phyloP scores from a whole-genome alignment of 2,797 vertebrate species.

The Toxotes lorentzi region DNA sequence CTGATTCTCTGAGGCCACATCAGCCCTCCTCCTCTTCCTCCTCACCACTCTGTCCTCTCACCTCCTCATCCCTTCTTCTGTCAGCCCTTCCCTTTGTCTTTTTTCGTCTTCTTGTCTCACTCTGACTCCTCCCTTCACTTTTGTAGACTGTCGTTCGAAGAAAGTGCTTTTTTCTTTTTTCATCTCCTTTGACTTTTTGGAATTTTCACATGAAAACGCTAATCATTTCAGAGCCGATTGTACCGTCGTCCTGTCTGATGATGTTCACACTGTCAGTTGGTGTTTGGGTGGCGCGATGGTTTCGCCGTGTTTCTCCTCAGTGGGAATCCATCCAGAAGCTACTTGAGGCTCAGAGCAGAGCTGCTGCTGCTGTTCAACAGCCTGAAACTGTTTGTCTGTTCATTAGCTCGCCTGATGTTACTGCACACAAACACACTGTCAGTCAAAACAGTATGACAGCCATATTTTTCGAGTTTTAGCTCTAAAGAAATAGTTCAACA shows the following conservation, averaged over 20 bases:
- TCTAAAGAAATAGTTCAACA: neutral
- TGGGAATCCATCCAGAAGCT: neutral
- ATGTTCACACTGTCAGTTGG: neutral
- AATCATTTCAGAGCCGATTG: conserved; percentile 17
- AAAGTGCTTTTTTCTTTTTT: neutral
- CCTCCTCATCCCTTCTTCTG: conserved; percentile 21
- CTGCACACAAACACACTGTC: neutral
- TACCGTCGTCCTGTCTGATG: neutral
- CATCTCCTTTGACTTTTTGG: neutral
- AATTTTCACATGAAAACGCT: neutral
- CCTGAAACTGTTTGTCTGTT: conserved; percentile 27
- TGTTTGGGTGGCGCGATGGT: neutral
- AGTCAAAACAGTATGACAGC: neutral
- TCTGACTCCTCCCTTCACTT: conserved; percentile 6
- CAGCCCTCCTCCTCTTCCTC: conserved; percentile 27
- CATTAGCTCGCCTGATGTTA: conserved; percentile 7
- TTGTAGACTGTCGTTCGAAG: neutral
- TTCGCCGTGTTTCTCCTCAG: neutral
- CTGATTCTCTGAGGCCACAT: conserved; percentile 36
- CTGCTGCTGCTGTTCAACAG: neutral
- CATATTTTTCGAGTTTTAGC: neutral
- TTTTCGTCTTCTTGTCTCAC: neutral
- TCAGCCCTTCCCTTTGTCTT: conserved; percentile 28
- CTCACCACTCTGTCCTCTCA: conserved; percentile 21
- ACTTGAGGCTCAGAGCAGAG: neutral